Percentiles rank a stretch among this genome's conserved stretches.
Evolutionary conservation across 1,140 invertebrate species (phyloP).

Genomic region (Hyles vespertilio): DNA sequence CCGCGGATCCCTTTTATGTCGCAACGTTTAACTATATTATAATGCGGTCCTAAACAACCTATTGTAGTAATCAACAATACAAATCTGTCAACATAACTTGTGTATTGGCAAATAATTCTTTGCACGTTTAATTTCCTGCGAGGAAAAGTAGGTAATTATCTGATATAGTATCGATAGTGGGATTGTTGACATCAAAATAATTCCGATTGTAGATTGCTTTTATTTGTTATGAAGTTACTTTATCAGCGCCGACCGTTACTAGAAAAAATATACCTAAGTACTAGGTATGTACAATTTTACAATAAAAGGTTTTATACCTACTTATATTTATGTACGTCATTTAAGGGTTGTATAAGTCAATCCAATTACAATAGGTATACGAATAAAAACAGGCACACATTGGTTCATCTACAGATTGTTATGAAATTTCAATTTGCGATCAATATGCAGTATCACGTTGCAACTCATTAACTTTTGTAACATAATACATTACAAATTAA

Average conservation of each 20-base stretch:
- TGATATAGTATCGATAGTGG: no score
- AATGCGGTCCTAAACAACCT: conserved; percentile 41
- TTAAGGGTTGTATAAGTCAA: no score
- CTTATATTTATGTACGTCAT: no score
- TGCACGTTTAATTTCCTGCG: neutral
- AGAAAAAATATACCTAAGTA: no score
- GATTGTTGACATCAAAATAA: no score
- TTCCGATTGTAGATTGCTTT: no score
- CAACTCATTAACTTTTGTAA: conserved; percentile 30
- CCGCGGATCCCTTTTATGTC: conserved; percentile 15
- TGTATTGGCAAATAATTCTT: neutral
- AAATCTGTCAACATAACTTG: conserved; percentile 33
- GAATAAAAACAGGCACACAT: neutral
- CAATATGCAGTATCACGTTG: conserved; percentile 34
- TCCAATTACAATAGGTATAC: no score
- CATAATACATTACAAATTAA: conserved; percentile 65
- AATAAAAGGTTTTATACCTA: no score
- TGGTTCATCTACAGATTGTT: neutral
- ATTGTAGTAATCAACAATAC: conserved; percentile 13
- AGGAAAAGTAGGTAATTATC: neutral
- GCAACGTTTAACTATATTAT: conserved; percentile 44
- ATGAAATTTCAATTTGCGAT: neutral
- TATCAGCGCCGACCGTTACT: no score
- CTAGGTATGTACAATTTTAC: no score
- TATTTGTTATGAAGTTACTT: no score